Conservation (phyloP, 2,797 vertebrate genomes). For the Liasis olivaceus region DNA sequence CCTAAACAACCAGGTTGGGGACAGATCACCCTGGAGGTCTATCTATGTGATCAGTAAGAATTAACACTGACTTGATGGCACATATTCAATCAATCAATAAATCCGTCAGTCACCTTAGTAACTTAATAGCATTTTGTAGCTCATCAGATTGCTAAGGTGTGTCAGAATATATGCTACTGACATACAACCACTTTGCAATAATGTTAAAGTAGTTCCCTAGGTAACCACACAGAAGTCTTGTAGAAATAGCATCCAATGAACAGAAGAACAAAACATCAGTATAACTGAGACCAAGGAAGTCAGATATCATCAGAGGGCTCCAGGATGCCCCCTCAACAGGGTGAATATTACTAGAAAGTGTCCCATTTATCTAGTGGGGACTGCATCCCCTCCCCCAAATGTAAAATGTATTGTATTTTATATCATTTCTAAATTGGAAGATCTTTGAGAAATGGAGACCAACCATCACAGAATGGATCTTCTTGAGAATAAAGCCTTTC, state of each 20-base stretch:
- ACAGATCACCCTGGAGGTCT: background rate
- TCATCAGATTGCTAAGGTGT: background rate
- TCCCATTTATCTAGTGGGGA: background rate
- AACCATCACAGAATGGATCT: background rate
- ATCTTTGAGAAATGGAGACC: background rate
- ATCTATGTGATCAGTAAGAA: too few species aligned
- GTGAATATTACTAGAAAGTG: background rate
- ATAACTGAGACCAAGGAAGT: background rate
- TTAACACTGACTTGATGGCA: too few species aligned
- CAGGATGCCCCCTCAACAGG: background rate
- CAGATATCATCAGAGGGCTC: background rate
- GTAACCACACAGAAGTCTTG: background rate
- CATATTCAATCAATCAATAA: background rate
- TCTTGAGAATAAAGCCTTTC: background rate
- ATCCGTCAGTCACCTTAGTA: background rate
- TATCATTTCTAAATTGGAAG: background rate
- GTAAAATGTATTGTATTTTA: background rate
- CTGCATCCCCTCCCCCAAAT: background rate
- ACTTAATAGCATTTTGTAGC: background rate
- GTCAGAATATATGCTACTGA: background rate
- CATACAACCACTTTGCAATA: background rate
- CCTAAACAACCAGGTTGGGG: background rate
- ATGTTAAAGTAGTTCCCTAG: slow-evolving; percentile 14
- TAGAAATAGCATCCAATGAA: background rate
- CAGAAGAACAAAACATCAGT: background rate